Percentiles rank a stretch among this genome's conserved stretches.
phyloP scores from a whole-genome alignment of 2,797 vertebrate species.

The Acanthurus lineatus region DNA sequence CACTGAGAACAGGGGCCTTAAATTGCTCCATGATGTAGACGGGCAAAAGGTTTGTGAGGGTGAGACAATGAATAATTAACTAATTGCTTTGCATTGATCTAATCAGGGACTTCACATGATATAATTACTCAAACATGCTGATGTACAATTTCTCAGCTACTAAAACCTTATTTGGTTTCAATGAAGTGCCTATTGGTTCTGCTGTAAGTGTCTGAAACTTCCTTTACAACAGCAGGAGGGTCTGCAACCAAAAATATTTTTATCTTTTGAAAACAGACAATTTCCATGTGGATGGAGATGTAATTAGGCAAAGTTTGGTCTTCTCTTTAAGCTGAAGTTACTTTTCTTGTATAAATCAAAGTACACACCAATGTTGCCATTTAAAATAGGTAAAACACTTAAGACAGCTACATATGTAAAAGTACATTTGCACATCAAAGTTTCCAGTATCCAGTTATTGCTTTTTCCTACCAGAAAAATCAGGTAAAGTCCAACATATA shows the following conservation, averaged over 20 bases:
- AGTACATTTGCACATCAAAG: no score
- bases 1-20: constrained; percentile 6
- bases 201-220: neutral
- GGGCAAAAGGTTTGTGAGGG: neutral
- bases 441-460: no score
- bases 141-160: neutral
- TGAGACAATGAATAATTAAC: neutral
- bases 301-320: neutral
- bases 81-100: neutral
- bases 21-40: neutral
- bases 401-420: no score
- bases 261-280: no score
- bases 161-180: neutral
- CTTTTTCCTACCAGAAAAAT: no score
- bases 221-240: no score
- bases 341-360: neutral
- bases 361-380: neutral
- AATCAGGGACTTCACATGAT: neutral
- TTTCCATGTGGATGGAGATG: no score
- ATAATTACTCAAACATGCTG: neutral
- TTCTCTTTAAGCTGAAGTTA: neutral
- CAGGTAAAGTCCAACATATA: no score
- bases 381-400: neutral
- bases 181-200: neutral
- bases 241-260: neutral